Evolutionary conservation across 2,797 vertebrate species (phyloP).

Genomic region (Bufotes viridis): DNA sequence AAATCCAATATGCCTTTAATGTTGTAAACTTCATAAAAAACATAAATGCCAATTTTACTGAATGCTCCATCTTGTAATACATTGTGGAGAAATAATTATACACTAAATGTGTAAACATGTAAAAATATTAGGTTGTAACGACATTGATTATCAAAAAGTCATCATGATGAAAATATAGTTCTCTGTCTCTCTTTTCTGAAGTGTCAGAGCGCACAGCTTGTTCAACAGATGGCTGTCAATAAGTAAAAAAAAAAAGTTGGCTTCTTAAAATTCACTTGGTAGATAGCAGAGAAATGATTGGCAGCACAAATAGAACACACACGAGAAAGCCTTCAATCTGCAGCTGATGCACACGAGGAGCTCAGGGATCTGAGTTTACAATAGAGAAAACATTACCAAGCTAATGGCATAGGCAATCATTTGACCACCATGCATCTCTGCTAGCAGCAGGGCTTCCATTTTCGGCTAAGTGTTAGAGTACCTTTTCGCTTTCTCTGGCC

Average conservation of each 20-base stretch:
- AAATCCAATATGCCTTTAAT: no score
- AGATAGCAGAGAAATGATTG: slow-evolving; percentile 72
- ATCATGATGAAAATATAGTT: slow-evolving; percentile 64
- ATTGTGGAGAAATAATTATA: background rate
- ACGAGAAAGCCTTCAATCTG: slow-evolving; percentile 77
- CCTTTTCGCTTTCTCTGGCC: slow-evolving; percentile 77
- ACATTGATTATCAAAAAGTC: background rate
- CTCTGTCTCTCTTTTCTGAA: slow-evolving; percentile 66
- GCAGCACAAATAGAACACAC: slow-evolving; percentile 77
- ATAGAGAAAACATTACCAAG: slow-evolving; percentile 77
- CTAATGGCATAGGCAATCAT: slow-evolving; percentile 78
- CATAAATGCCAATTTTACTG: background rate
- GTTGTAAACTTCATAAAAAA: background rate
- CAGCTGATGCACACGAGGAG: slow-evolving; percentile 75
- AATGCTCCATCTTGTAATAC: background rate
- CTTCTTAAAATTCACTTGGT: slow-evolving; percentile 70
- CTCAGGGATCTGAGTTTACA: slow-evolving; percentile 73
- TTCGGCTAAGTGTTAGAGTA: slow-evolving; percentile 76
- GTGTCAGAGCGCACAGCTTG: slow-evolving; percentile 64
- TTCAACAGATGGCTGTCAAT: slow-evolving; percentile 67
- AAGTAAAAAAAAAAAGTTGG: slow-evolving; percentile 65
- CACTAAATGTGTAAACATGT: background rate
- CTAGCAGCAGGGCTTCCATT: slow-evolving; percentile 77
- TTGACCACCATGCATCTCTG: slow-evolving; percentile 73
- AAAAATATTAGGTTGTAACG: background rate